Evolutionary conservation across 2,888 invertebrate genomes (phyloP).

Genomic region (Leucania comma): DNA sequence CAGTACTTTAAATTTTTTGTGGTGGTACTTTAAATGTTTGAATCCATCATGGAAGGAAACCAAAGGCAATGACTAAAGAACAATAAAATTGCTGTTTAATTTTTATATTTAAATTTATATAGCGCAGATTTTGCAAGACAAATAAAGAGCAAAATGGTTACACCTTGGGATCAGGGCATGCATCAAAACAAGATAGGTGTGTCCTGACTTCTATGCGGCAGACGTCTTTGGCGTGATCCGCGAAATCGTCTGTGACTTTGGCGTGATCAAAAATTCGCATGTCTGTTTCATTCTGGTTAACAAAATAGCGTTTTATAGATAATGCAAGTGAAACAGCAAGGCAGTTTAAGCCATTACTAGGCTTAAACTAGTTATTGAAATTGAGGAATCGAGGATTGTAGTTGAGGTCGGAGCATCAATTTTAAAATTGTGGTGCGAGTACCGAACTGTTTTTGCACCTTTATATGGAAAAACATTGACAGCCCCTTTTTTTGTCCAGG

Average conservation of each 20-base stretch:
- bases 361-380: background rate
- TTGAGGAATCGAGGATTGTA: background rate
- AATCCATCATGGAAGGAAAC: background rate
- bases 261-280: background rate
- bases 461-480: no score
- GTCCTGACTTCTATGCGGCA: background rate
- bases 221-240: slow-evolving; percentile 5
- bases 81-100: background rate
- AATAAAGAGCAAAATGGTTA: background rate
- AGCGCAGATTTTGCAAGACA: background rate
- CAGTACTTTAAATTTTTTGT: no score
- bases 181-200: slow-evolving; percentile 12
- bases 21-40: background rate
- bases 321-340: background rate
- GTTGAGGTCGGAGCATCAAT: no score
- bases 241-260: slow-evolving; percentile 1
- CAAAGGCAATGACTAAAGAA: no score
- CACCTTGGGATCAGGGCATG: slow-evolving; percentile 1
- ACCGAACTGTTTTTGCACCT: no score
- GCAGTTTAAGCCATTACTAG: no score
- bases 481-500: no score
- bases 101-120: background rate
- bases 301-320: background rate
- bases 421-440: no score
- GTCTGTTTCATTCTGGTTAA: background rate